Conservation (phyloP, 2,888 invertebrate genomes). For the Troides oblongomaculatus region DNA sequence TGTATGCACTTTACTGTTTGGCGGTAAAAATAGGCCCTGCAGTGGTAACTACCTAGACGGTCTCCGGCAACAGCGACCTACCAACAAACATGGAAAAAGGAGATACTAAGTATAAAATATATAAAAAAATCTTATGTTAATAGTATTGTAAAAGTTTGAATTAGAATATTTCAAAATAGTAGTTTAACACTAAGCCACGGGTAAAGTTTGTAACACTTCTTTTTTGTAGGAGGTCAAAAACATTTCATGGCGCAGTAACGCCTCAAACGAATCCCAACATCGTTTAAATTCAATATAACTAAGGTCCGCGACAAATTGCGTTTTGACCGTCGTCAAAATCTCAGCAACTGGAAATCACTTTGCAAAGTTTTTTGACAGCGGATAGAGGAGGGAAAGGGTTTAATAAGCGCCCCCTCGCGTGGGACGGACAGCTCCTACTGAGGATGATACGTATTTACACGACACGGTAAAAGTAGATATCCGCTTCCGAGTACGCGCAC, state of each 20-base stretch:
- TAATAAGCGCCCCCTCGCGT: constrained; percentile 1
- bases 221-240: background rate
- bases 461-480: background rate
- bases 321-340: constrained; percentile 17
- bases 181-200: too few species aligned
- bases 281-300: constrained; percentile 15
- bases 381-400: background rate
- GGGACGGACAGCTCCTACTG: background rate
- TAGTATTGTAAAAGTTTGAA: too few species aligned
- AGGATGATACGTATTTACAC: background rate
- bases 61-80: too few species aligned
- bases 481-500: background rate
- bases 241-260: background rate
- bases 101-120: too few species aligned
- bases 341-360: constrained; percentile 10
- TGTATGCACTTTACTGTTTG: too few species aligned
- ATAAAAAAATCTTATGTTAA: too few species aligned
- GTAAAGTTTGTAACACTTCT: background rate
- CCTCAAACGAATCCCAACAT: background rate
- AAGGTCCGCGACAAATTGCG: constrained; percentile 7
- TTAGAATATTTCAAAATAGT: too few species aligned
- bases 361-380: constrained; percentile 10
- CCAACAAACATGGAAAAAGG: too few species aligned
- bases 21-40: too few species aligned
- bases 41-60: too few species aligned